These are phyloP conservation scores for Pollimyrus isidori DNA, from an alignment of 2,113 vertebrate genomes.

Conservation along the genomic window DNA sequence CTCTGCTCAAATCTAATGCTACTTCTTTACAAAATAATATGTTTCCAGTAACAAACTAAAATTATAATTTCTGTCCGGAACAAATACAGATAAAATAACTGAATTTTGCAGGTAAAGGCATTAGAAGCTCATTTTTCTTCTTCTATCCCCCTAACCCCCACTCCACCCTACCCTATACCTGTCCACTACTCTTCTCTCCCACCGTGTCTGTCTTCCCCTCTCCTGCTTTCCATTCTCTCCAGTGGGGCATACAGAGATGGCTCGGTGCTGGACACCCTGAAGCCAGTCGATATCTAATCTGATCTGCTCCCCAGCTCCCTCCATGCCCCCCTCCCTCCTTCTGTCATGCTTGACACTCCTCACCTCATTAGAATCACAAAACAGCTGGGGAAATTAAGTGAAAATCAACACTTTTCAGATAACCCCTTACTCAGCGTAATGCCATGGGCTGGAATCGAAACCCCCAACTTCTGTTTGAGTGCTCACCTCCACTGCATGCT, in stretches of 20 bases:
- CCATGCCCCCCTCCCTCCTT: constrained; percentile 17
- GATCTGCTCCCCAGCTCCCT: constrained; percentile 23
- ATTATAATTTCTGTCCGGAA: neutral
- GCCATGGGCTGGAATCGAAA: constrained; percentile 21
- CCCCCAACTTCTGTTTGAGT: neutral
- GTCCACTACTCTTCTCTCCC: neutral
- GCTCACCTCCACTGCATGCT: neutral
- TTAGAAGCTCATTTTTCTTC: neutral
- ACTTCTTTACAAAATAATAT: neutral
- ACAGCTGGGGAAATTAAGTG: constrained; percentile 39
- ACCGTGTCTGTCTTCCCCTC: neutral
- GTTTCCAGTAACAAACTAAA: neutral
- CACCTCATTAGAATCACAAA: constrained; percentile 46
- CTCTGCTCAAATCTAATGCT: neutral
- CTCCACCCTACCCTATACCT: constrained; percentile 10
- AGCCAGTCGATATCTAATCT: constrained; percentile 48
- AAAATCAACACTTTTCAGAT: constrained; percentile 44
- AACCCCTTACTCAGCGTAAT: constrained; percentile 37
- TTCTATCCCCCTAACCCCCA: neutral
- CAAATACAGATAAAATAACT: neutral
- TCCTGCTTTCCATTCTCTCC: neutral
- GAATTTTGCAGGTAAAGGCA: neutral
- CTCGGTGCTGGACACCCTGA: constrained; percentile 35
- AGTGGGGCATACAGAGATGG: constrained; percentile 26
- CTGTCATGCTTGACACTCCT: constrained; percentile 23